A percentile compares a stretch with the other conserved stretches of the same genome.
Conservation (phyloP, 2,113 vertebrate genomes). For the Odontophorus gujanensis region DNA sequence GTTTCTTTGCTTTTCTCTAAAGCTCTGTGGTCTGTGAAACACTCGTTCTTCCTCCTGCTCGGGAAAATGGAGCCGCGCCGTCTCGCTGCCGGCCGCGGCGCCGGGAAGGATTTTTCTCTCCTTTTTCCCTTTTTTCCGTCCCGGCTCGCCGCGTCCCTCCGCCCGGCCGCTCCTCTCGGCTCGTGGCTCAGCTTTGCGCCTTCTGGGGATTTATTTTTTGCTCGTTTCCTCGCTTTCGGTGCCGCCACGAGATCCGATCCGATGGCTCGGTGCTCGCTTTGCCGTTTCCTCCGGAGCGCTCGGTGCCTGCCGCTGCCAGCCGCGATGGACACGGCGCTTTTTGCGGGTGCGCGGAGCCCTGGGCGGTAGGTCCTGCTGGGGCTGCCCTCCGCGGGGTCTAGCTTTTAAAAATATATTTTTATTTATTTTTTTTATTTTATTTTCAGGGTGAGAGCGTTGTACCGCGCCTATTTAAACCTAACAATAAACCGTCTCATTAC, state of each 20-base stretch:
- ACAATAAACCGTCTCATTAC: slow-evolving; percentile 48
- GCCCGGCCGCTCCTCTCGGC: slow-evolving; percentile 26
- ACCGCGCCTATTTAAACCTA: background rate
- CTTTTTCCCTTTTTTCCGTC: slow-evolving; percentile 61
- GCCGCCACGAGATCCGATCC: background rate
- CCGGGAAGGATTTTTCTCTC: slow-evolving; percentile 69
- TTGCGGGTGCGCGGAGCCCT: slow-evolving; percentile 41
- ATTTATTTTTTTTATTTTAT: background rate
- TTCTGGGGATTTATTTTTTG: slow-evolving; percentile 60
- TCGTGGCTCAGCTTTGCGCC: slow-evolving; percentile 29
- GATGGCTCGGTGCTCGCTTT: slow-evolving; percentile 31
- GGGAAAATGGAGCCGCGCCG: slow-evolving; percentile 78
- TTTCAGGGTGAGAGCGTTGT: background rate
- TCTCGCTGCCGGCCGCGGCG: slow-evolving; percentile 55
- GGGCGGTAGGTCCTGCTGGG: slow-evolving; percentile 60
- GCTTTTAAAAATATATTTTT: too few relatives aligned
- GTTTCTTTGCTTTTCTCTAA: slow-evolving; percentile 75
- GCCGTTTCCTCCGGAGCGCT: slow-evolving; percentile 33
- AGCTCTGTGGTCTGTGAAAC: slow-evolving; percentile 76
- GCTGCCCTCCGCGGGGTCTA: background rate
- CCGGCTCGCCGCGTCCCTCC: slow-evolving; percentile 44
- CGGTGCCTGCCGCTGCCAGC: slow-evolving; percentile 28
- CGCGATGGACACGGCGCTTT: slow-evolving; percentile 62
- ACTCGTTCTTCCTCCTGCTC: slow-evolving; percentile 72
- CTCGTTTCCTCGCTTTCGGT: slow-evolving; percentile 54